Base-by-base conservation (phyloP, 2,113 vertebrate species). In the Beaufortia kweichowensis region DNA sequence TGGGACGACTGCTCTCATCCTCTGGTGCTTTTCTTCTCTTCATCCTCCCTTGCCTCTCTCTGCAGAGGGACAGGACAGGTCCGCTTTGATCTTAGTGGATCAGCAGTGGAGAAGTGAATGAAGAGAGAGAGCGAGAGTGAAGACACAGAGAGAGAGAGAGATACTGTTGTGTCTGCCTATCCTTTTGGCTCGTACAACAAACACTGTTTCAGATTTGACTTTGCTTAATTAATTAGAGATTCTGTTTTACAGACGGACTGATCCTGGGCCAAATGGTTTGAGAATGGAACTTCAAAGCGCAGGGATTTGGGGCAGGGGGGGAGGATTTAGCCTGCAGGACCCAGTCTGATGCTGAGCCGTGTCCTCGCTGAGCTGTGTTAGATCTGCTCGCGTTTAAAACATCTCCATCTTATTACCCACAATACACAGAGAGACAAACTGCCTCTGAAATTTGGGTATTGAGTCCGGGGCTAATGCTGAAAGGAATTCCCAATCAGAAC, bases 211-310 rank as follows among this genome's bases (percentile, higher is more conserved):
- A 94, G 94, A 94, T 98, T 96, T 96, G 96, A 98, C 96, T 98
- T 94, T 93, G 94, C 95, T 97, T 98, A 98, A 98, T 98, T 98
- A 99, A 98, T 98, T 99, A 98, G 95, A 93, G 93, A 98, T 97
- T 99, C 95, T 97, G 94, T 98, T 98, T 93, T 96, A 95, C 95
- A 94, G 91, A 90, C 88, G 91, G 90, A 96, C 94, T 99, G 96
- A 98, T 99, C 96, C 94, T 91, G 90, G 89, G 96, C 96, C 96
- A 98, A 94, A 98, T 95, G 95, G 94, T 94, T 94, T 92, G 93
- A 94, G 95, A 95, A 94, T 91, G 85, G 86, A 94, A 95, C 94
- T 96, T 98, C 96, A 98, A 98, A 99, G 96, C 92, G 88, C 90
- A 94, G 92, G 92, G 92, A 92, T 91, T 91, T 91, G 90, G 91